A percentile compares a stretch with the other conserved stretches of the same genome.
phyloP scores from a whole-genome alignment of 2,888 invertebrate species.

The Orthonychiurus folsomi region DNA sequence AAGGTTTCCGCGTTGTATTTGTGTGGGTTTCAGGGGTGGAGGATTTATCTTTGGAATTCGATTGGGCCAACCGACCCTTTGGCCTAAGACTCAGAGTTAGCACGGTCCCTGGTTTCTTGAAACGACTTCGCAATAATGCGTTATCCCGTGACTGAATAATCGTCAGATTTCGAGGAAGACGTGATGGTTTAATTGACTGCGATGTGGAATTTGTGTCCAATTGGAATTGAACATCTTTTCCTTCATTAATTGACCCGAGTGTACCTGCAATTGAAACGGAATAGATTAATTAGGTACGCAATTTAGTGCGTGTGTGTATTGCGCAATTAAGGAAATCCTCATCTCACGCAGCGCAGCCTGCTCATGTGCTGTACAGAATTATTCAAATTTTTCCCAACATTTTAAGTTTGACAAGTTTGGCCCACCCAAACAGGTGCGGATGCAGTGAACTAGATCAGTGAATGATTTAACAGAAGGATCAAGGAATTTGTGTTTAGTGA shows the following conservation, averaged over 20 bases:
- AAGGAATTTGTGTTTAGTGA: neutral
- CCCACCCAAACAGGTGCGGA: neutral
- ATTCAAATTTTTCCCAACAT: too few relatives aligned
- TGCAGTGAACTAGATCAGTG: neutral
- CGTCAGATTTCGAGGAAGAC: too few relatives aligned
- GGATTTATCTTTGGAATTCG: constrained; percentile 18
- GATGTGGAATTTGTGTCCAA: neutral
- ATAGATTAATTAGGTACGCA: neutral
- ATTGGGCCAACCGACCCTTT: constrained; percentile 14
- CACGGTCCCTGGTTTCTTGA: constrained; percentile 16
- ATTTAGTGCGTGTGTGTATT: too few relatives aligned
- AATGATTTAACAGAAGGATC: neutral
- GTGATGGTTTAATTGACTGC: too few relatives aligned
- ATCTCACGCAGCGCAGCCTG: too few relatives aligned
- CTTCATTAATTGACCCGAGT: neutral
- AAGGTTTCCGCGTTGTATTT: constrained; percentile 21
- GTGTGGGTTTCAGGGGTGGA: constrained; percentile 18
- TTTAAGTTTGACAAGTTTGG: too few relatives aligned
- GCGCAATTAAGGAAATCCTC: too few relatives aligned
- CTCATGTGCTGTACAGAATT: too few relatives aligned
- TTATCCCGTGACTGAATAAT: neutral
- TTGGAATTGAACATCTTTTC: neutral
- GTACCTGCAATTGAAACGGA: neutral
- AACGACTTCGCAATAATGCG: constrained; percentile 5
- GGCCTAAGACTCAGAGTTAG: constrained; percentile 29